Evolutionary conservation across 2,888 invertebrate species (phyloP).

Genomic region (Eupithecia subumbrata): DNA sequence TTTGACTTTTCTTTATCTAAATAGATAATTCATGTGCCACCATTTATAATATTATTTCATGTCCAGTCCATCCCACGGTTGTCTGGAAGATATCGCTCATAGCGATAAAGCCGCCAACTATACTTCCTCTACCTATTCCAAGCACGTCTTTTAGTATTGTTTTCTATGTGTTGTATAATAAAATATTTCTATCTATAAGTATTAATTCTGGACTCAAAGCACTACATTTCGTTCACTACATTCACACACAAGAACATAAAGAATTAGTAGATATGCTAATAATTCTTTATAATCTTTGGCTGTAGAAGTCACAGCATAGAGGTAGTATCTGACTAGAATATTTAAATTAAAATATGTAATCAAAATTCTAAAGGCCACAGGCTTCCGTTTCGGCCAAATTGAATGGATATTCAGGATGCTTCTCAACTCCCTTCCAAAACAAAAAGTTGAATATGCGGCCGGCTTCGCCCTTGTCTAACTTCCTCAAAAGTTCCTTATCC

Average conservation of each 20-base stretch:
- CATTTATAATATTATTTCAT: too few relatives aligned
- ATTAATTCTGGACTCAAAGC: neutral
- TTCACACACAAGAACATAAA: neutral
- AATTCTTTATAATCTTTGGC: neutral
- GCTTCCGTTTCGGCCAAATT: conserved; percentile 43
- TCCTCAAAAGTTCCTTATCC: conserved; percentile 81
- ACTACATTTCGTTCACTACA: neutral
- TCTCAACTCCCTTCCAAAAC: conserved; percentile 87
- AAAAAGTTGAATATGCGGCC: conserved; percentile 88
- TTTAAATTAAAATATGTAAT: conserved; percentile 17
- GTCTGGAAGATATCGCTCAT: too few relatives aligned
- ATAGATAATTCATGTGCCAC: too few relatives aligned
- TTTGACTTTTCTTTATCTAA: too few relatives aligned
- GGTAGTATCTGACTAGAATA: conserved; percentile 55
- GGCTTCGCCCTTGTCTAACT: conserved; percentile 84
- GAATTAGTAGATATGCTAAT: neutral
- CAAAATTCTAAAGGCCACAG: conserved; percentile 25
- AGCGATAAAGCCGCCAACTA: too few relatives aligned
- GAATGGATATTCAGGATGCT: conserved; percentile 89
- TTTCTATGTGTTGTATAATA: too few relatives aligned
- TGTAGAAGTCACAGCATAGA: conserved; percentile 33
- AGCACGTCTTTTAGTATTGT: too few relatives aligned
- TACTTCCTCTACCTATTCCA: too few relatives aligned
- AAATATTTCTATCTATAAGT: too few relatives aligned
- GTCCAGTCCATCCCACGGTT: too few relatives aligned